Evolutionary conservation across 2,797 vertebrate species (phyloP).

Genomic region (Gymnothorax reevesii): DNA sequence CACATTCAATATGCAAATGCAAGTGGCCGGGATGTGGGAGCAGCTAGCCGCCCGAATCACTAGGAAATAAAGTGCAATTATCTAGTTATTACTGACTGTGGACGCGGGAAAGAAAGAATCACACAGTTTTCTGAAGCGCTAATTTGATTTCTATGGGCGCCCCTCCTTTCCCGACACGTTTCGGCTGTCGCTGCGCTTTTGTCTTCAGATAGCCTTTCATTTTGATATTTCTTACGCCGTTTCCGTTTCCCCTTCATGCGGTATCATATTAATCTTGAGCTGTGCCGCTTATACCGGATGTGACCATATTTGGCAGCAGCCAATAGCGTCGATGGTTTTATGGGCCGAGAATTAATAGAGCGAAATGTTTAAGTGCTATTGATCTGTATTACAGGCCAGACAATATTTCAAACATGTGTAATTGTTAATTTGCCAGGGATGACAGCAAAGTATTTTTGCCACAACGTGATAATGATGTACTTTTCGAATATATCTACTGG

Average conservation of each 20-base stretch:
- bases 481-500: neutral
- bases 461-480: neutral
- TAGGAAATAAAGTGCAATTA: conserved; percentile 83
- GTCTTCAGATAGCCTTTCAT: conserved; percentile 58
- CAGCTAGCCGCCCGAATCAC: conserved; percentile 71
- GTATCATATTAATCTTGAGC: neutral
- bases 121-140: conserved; percentile 72
- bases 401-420: neutral
- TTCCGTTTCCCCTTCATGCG: neutral
- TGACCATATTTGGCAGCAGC: neutral
- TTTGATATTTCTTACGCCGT: neutral
- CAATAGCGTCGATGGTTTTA: neutral
- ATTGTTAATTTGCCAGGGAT: neutral
- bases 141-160: conserved; percentile 77
- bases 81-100: conserved; percentile 78
- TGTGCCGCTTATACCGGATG: neutral
- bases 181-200: conserved; percentile 56
- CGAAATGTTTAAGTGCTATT: conserved; percentile 21
- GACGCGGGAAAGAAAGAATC: conserved; percentile 61
- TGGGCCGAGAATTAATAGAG: neutral
- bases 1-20: conserved; percentile 83
- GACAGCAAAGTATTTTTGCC: neutral
- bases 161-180: conserved; percentile 52
- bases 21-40: conserved; percentile 68
- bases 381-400: conserved; percentile 14